Evolutionary conservation across 1,140 invertebrate genomes (phyloP), one percentile per base, ranked within the genome.

Genomic region (Anoplophora glabripennis): DNA sequence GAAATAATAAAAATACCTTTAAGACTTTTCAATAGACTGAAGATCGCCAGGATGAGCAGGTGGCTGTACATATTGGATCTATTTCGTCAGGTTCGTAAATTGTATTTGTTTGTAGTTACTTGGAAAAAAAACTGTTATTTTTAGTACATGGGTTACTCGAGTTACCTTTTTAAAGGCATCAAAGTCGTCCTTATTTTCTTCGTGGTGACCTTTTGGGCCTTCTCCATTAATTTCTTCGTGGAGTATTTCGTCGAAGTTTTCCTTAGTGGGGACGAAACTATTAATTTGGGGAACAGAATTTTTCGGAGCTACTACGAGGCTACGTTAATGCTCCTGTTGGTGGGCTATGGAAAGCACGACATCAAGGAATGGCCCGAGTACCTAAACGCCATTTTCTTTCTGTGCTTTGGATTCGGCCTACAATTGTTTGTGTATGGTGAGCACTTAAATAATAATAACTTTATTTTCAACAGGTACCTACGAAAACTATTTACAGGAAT

Each of bases 321-420:
- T 11, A 49, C 47, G 1, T 34, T 49, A 34, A 49, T 49, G 18
- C 47, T 49, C 7, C 47, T 49, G 28, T 28, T 34, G n/a, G 34
- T 49, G 10, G 35, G 47, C 35, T 14, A 35, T 15, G 47, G 47
- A 11, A 10, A 49, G 12, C 15, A 36, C 2, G 14, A 52, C 14
- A 33, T 17, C 14, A 33, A 51, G 3, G 14, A 47, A 7, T 10
- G 14, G 7, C 34, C 44, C 47, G 21, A 9, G 37, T 44, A 14
- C n/a, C 14, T 33, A 10, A 8, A 12, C 9, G n/a, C 36, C 11
- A 48, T 58, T 18, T 42, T 53, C 10, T 52, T 58, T 21, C 28
- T 52, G 28, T 36, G 28, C 47, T 4, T 17, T 12, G 37, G 44
- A 38, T 18, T 46, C 5, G 15, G 18, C 5, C 4, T 58, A 5